Base-by-base conservation (phyloP, 1,140 invertebrate species). In the Melipona quadrifasciata region DNA sequence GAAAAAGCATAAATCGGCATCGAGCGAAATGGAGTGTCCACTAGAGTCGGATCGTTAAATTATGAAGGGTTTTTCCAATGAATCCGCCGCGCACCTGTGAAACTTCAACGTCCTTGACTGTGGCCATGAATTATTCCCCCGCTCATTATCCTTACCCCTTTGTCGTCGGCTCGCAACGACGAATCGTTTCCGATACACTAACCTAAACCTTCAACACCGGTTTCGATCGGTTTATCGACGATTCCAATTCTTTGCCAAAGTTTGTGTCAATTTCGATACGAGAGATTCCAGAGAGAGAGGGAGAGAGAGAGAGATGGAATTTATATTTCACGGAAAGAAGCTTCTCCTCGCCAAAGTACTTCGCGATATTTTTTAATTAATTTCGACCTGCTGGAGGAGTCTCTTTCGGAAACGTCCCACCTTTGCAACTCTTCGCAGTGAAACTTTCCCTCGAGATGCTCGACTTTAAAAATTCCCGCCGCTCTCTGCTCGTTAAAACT, bases 141-240 rank as follows among this genome's bases (percentile, higher is more conserved):
- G 27, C 64, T 81, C 47, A 64, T 74, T 31, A 81, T 47, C 70
- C 24, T 24, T 64, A 19, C 34, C 24, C 47, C 24, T 74, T 65
- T 80, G 16, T 16, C 39, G 24, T n/a, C 21, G 39, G 24, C n/a
- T 47, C 21, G 27, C 14, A 19, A 1, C 24, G 14, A 11, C 61
- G 51, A 75, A 76, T 67, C 64, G 75, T 47, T 64, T 75, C 72
- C 67, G 61, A 73, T 53, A 75, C 72, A 68, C 67, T 76, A n/a
- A n/a, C n/a, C n/a, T n/a, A 67, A 82, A 82, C 61, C 27, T 57
- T 82, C 57, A 67, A 65, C n/a, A n/a, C 47, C 47, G 31, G 39
- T 47, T 64, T 64, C 55, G n/a, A 82, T 75, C 58, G 34, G 27
- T 65, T 65, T 65, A 64, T 19, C 21, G 21, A 1, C 31, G 0